These are phyloP conservation scores for Pandemis heparana DNA, from an alignment of 2,888 invertebrate species.

Conservation along the genomic window DNA sequence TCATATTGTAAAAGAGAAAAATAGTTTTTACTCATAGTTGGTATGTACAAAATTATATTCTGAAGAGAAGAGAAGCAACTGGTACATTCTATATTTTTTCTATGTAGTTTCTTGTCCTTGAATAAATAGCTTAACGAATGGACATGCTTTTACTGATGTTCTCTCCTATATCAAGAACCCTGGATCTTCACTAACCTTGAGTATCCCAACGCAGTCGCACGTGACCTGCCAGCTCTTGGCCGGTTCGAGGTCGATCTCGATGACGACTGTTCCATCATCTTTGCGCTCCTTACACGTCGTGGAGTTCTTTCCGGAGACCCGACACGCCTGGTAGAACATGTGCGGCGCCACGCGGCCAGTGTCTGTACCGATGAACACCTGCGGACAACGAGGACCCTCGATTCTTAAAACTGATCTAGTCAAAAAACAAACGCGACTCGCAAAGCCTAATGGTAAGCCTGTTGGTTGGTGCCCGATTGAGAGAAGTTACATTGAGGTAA, in stretches of 20 bases:
- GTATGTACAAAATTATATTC: too few species aligned
- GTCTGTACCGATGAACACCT: slow-evolving; percentile 97
- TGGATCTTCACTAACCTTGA: slow-evolving; percentile 85
- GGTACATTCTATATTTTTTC: too few species aligned
- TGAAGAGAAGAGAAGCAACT: too few species aligned
- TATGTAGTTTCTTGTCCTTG: too few species aligned
- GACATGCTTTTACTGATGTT: too few species aligned
- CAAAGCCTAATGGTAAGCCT: too few species aligned
- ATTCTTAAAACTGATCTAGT: background rate
- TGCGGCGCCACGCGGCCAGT: slow-evolving; percentile 96
- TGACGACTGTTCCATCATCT: slow-evolving; percentile 97
- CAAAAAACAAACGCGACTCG: too few species aligned
- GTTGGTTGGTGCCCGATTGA: too few species aligned
- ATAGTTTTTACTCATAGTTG: too few species aligned
- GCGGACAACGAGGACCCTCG: slow-evolving; percentile 35
- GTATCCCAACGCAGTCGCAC: slow-evolving; percentile 98
- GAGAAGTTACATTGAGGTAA: too few species aligned
- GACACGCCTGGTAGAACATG: slow-evolving; percentile 99
- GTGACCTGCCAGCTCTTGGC: slow-evolving; percentile 96
- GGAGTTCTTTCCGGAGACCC: slow-evolving; percentile 98
- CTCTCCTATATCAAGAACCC: too few species aligned
- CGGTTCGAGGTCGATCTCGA: slow-evolving; percentile 96
- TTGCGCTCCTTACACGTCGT: slow-evolving; percentile 96
- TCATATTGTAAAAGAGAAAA: background rate
- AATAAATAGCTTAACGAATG: too few species aligned